Evolutionary conservation across 2,113 vertebrate genomes (phyloP), one percentile per base, ranked within the genome.

Genomic region (Rhea pennata): DNA sequence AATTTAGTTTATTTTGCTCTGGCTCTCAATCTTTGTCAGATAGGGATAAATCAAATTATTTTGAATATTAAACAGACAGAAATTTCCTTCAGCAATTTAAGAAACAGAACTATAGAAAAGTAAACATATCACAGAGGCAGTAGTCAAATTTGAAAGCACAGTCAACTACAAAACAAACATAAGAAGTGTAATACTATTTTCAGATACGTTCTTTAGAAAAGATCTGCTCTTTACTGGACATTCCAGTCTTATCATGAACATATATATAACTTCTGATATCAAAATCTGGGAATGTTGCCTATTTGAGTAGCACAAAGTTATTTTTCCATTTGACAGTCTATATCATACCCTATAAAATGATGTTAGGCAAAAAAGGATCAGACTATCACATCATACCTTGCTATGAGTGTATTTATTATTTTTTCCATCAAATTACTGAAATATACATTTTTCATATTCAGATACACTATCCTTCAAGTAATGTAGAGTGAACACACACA

Each of bases 41-140:
- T 21, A 84, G 10, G 26, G 62, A 87, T 94, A 15, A 48, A 95
- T 81, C 84, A 95, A 91, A 44, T 22, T 82, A 72, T 69, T 89
- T 66, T 73, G 36, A 95, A 93, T 92, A 88, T 48, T 78, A 94
- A 74, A 73, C 31, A 92, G 92, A 92, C 39, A 90, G 58, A 93
- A 72, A 27, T 91, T 73, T 95, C 50, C 75, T 87, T 95, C 91
- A 87, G 71, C 85, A 93, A 61, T 78, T 21, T 81, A 94, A 91
- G 54, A 53, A 61, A 56, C 33, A 90, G 80, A 75, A 86, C 22
- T 76, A 62, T 44, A 21, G 40, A 26, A 87, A 90, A 93, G n/a
- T 65, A 91, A 92, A 95, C 27, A 53, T 66, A 71, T 9, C 0
- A 0, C 39, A 84, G 48, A 91, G 24, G 24, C 6, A 51, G 48